phyloP scores from a whole-genome alignment of 2,888 invertebrate genomes.

The Rhodophaea formosa region DNA sequence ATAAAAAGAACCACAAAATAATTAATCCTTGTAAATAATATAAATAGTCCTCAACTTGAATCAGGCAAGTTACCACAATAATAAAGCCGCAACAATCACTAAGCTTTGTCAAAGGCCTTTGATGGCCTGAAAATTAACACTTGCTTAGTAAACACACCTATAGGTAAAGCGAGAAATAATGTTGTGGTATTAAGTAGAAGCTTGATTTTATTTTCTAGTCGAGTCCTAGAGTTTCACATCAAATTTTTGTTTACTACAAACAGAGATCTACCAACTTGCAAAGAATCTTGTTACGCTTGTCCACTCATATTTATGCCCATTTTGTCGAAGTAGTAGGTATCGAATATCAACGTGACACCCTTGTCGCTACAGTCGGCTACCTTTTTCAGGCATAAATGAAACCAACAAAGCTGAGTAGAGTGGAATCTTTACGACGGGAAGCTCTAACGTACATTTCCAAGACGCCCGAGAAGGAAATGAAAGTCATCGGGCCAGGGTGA shows the following conservation, averaged over 20 bases:
- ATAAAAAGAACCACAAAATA: no score
- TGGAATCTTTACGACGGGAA: conserved; percentile 26
- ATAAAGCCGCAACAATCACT: conserved; percentile 1
- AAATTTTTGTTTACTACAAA: no score
- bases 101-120: background rate
- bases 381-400: background rate
- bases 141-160: background rate
- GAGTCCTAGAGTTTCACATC: no score
- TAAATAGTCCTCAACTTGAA: background rate
- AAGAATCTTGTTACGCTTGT: no score
- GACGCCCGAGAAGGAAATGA: conserved; percentile 54
- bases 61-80: background rate
- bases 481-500: conserved; percentile 56
- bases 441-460: conserved; percentile 23
- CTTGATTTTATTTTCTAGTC: background rate
- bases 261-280: no score
- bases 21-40: no score
- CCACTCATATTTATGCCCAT: no score
- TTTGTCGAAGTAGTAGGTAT: no score
- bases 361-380: background rate
- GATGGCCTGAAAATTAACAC: background rate
- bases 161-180: background rate
- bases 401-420: background rate
- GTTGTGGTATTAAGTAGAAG: background rate
- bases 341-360: background rate